phyloP scores from a whole-genome alignment of 2,888 invertebrate genomes.

The Eristalis intricaria region DNA sequence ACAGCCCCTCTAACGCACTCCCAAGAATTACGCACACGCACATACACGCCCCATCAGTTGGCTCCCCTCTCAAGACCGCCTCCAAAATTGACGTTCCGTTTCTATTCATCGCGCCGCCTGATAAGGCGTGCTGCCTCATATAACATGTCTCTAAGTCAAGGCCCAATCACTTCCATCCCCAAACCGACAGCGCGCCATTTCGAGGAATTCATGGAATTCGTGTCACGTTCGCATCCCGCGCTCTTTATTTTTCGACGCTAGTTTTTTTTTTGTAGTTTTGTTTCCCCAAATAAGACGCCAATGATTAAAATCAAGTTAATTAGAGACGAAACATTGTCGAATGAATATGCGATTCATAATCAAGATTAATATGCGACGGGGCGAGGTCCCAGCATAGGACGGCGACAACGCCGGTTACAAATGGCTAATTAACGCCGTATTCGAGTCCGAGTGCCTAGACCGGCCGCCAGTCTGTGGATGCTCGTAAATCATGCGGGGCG shows the following conservation, averaged over 20 bases:
- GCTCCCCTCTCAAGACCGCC: neutral
- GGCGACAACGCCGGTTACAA: conserved; percentile 16
- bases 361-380: conserved; percentile 24
- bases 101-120: neutral
- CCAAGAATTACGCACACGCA: too few species aligned
- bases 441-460: neutral
- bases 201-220: neutral
- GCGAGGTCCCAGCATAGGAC: neutral
- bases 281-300: neutral
- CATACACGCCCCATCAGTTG: neutral
- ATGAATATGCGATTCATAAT: conserved; percentile 16
- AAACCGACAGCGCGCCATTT: neutral
- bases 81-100: neutral
- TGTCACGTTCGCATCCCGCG: neutral
- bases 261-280: neutral
- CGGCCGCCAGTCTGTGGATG: neutral
- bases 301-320: conserved; percentile 37
- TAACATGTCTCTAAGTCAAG: neutral
- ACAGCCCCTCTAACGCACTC: too few species aligned
- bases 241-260: neutral
- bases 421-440: conserved; percentile 14
- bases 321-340: conserved; percentile 18
- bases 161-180: neutral
- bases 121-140: neutral
- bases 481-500: neutral